These are phyloP conservation scores for Eurois occulta DNA, from an alignment of 2,888 invertebrate genomes.

Conservation along the genomic window DNA sequence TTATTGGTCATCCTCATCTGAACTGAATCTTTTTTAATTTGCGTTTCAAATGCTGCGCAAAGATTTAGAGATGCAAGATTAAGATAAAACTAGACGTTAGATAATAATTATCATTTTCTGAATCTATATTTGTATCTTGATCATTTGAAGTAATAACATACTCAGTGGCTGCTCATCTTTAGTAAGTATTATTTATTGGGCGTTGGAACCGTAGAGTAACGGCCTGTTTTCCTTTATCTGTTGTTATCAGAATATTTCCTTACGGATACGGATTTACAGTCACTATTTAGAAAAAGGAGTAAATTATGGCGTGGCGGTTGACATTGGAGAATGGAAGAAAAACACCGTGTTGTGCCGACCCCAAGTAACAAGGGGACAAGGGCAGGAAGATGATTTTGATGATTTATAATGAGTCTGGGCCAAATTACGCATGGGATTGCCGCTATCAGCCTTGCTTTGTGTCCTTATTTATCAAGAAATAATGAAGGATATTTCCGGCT, in stretches of 20 bases:
- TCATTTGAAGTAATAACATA: constrained; percentile 26
- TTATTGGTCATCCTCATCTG: constrained; percentile 3
- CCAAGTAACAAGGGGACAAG: too few species aligned
- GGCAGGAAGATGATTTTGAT: too few species aligned
- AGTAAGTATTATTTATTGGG: neutral
- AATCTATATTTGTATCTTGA: constrained; percentile 23
- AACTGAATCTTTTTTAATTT: constrained; percentile 1
- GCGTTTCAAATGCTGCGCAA: constrained; percentile 8
- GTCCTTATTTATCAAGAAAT: neutral
- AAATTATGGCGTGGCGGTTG: too few species aligned
- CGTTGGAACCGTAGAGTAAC: neutral
- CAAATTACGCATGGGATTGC: neutral
- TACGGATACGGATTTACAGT: neutral
- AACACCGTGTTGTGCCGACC: too few species aligned
- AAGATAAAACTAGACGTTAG: constrained; percentile 30
- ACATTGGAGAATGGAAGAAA: too few species aligned
- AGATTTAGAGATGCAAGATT: constrained; percentile 37
- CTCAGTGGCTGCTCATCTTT: neutral
- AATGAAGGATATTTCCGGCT: neutral
- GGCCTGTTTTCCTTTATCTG: neutral
- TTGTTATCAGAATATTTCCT: neutral
- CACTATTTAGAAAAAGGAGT: too few species aligned
- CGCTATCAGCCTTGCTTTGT: neutral
- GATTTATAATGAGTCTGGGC: neutral
- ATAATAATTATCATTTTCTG: constrained; percentile 26